phyloP scores from a whole-genome alignment of 2,113 vertebrate genomes.

The Melanerpes aurifrons region DNA sequence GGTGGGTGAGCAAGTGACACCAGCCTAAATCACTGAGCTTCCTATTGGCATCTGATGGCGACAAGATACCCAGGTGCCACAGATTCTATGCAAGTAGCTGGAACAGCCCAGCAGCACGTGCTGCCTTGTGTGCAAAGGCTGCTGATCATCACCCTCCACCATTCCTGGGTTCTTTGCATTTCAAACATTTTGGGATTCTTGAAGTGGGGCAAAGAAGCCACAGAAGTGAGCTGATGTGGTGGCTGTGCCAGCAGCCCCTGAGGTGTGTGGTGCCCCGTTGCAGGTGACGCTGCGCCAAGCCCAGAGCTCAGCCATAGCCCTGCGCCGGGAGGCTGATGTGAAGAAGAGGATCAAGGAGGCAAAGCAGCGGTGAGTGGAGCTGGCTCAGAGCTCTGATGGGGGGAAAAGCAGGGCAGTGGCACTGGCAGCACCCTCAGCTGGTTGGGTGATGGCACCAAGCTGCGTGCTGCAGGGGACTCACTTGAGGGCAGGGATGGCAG shows the following conservation, averaged over 20 bases:
- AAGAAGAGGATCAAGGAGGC: slow-evolving; percentile 92
- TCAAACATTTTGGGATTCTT: not conserved
- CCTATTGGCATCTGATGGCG: not conserved
- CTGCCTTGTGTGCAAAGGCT: not conserved
- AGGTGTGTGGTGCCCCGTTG: not conserved
- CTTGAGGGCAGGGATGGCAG: too few species aligned
- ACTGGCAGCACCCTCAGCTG: too few species aligned
- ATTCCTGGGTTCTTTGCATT: not conserved
- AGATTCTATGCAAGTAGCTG: not conserved
- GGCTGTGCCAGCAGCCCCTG: not conserved
- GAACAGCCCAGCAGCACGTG: not conserved
- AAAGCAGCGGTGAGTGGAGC: slow-evolving; percentile 87
- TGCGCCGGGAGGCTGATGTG: slow-evolving; percentile 90
- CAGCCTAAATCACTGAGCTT: not conserved
- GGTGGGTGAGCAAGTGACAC: not conserved
- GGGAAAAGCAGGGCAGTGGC: too few species aligned
- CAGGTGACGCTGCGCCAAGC: slow-evolving; percentile 89
- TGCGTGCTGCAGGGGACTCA: too few species aligned
- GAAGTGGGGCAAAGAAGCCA: not conserved
- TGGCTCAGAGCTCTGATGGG: not conserved
- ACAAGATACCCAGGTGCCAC: not conserved
- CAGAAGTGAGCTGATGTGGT: not conserved
- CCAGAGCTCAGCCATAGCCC: slow-evolving; percentile 88
- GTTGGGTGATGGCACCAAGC: too few species aligned
- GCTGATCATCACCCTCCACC: not conserved